Evolutionary conservation across 2,113 vertebrate genomes (phyloP).

Genomic region (Manacus vitellinus): DNA sequence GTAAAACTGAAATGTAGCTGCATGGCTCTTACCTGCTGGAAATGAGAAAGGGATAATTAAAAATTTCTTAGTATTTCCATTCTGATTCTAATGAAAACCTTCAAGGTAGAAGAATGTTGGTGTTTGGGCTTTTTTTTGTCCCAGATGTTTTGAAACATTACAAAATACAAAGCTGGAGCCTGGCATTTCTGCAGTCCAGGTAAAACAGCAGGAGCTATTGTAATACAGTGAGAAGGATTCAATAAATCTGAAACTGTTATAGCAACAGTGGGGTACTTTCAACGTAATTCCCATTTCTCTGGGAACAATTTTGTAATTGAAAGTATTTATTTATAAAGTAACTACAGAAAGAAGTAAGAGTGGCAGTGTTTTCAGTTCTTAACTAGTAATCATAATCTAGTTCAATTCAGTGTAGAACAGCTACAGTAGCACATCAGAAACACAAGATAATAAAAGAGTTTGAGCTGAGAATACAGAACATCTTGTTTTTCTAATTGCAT

Average conservation of each 20-base stretch:
- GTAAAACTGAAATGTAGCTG: neutral
- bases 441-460: conserved; percentile 19
- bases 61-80: neutral
- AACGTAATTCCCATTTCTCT: conserved; percentile 61
- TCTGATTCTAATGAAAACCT: neutral
- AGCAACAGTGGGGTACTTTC: conserved; percentile 47
- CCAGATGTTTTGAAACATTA: conserved; percentile 28
- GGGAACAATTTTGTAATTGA: conserved; percentile 66
- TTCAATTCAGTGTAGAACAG: conserved; percentile 40
- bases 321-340: conserved; percentile 66
- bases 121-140: neutral
- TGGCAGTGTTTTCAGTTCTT: conserved; percentile 48
- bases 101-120: neutral
- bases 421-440: neutral
- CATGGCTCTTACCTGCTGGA: neutral
- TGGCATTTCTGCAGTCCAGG: conserved; percentile 51
- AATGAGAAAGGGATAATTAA: neutral
- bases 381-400: conserved; percentile 62
- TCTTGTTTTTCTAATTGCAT: conserved; percentile 57
- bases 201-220: conserved; percentile 62
- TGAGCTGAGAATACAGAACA: conserved; percentile 26
- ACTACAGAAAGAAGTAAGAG: conserved; percentile 46
- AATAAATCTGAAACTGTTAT: conserved; percentile 50
- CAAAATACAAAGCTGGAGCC: conserved; percentile 1
- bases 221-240: conserved; percentile 47